Base-by-base conservation (phyloP, 2,888 invertebrate species). In the Calliphora vomitoria region DNA sequence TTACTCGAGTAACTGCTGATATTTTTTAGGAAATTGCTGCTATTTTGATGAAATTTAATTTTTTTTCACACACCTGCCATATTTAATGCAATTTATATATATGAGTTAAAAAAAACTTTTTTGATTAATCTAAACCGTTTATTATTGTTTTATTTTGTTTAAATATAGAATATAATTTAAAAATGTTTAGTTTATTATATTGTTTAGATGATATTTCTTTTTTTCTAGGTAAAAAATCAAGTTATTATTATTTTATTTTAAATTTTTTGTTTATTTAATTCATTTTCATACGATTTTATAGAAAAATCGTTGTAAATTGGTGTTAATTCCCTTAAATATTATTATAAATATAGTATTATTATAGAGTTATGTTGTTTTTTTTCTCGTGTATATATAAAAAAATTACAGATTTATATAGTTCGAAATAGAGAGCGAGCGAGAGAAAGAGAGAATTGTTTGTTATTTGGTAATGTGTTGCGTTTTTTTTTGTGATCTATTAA, bases 251-350 rank as follows among this genome's bases (percentile, higher is more conserved):
- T 76, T 55, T 68, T 20, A 31, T 53, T 72, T 74, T 38, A 68
- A 20, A 25, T 25, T 25, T 41, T 6, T 31, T 41, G 66, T 68
- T 74, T 31, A 47, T 41, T 74, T 44, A 25, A 58, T 58, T 41
- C 20, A 74, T 55, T 69, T 66, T 75, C n/a, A 50, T 58, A 76
- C 80, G 76, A 84, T 74, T 86, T 74, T 11, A 35, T 41, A 15
- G 20, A 76, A 62, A 81, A 87, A 87, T 87, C 87, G 83, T 81
- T 72, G 60, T 81, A 87, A 87, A 84, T 87, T 87, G 87, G 87
- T 87, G 87, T 87, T 87, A 58, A 64, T 66, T 79, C 10, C 38
- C 78, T 84, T 84, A 84, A 66, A 62, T 68, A 74, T 60, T 68
- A 74, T 60, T 79, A 75, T 82, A 66, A 66, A 68, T 74, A 79